Evolutionary conservation across 2,797 vertebrate species (phyloP), one percentile per base, ranked within the genome.

Genomic region (Diglossa cyanea): DNA sequence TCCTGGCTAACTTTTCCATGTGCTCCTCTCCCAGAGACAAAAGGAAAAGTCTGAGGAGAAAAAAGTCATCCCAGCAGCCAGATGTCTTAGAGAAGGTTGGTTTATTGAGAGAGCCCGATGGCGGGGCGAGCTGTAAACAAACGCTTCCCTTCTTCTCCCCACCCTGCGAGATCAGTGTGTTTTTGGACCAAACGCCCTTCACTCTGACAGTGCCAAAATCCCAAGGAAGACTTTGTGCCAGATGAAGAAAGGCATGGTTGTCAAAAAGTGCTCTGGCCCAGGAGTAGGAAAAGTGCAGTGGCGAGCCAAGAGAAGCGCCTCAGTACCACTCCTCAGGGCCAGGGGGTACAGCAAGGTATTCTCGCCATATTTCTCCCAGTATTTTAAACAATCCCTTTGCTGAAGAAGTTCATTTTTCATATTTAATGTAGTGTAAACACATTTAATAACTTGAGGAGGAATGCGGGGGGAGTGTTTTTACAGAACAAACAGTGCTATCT

Each of bases 351-450:
- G 73, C 73, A 37, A 92, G 79, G 81, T 83, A 78, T 89, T 88
- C 76, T 1, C 0, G 45, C 77, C 88, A 44, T 86, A 86, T 60
- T 95, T 94, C 88, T 91, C 74, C 39, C 45, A 8, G 50, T 67
- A 62, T 95, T 94, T 92, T 86, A 96, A 96, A 94, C 88, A 96
- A 87, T 65, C 71, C 62, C 44, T 30, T 62, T 2, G 7, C 90
- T 20, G 67, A 94, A 94, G 62, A 95, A 82, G 88, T 86, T 93
- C 5, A 88, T 96, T 96, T 97, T 94, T 97, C 95, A 93, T 97
- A 96, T 95, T 97, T 95, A 97, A 96, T 96, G 93, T 92, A 91
- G 66, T 94, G 82, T 93, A 96, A 97, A 97, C 93, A 96, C 83
- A 94, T 95, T 77, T 93, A 95, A 93, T 96, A 94, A 95, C 95